A percentile compares a stretch with the other conserved stretches of the same genome.
These are phyloP conservation scores for Chlorops oryzae DNA, from an alignment of 1,140 invertebrate genomes.

Conservation along the genomic window DNA sequence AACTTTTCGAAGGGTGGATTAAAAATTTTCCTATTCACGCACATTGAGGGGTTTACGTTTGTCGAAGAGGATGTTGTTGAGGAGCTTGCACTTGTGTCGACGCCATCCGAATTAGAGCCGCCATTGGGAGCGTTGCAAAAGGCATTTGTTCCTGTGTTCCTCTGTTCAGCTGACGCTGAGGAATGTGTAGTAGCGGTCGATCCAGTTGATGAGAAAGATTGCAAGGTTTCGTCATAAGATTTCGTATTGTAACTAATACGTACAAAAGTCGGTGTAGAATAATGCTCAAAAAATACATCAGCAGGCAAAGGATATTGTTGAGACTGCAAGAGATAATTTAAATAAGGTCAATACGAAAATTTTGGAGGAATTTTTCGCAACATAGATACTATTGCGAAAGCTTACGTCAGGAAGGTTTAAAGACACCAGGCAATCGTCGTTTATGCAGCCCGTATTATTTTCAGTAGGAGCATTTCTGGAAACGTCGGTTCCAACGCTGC, in stretches of 20 bases:
- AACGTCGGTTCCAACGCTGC: too few species aligned
- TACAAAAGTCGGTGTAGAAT: conserved; percentile 53
- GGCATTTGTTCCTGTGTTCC: not conserved
- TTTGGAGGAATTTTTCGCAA: too few species aligned
- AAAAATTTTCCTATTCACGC: not conserved
- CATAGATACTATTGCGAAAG: too few species aligned
- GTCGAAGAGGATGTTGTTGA: conserved; percentile 27
- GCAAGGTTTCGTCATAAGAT: conserved; percentile 40
- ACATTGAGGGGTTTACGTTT: conserved; percentile 13
- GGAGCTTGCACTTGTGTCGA: conserved; percentile 22
- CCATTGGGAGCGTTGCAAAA: too few species aligned
- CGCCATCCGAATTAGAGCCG: too few species aligned
- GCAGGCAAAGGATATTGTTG: conserved; percentile 37
- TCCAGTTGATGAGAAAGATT: conserved; percentile 44
- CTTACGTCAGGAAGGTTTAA: too few species aligned
- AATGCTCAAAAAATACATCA: conserved; percentile 52
- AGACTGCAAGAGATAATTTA: conserved; percentile 12
- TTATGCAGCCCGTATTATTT: too few species aligned
- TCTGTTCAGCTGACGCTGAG: conserved; percentile 24
- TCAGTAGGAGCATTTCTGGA: too few species aligned
- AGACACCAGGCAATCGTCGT: too few species aligned
- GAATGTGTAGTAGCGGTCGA: conserved; percentile 39
- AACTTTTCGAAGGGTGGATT: not conserved
- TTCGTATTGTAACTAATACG: conserved; percentile 43
- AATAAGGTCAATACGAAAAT: not conserved